phyloP scores from a whole-genome alignment of 2,113 vertebrate species.

The Seriola aureovittata region DNA sequence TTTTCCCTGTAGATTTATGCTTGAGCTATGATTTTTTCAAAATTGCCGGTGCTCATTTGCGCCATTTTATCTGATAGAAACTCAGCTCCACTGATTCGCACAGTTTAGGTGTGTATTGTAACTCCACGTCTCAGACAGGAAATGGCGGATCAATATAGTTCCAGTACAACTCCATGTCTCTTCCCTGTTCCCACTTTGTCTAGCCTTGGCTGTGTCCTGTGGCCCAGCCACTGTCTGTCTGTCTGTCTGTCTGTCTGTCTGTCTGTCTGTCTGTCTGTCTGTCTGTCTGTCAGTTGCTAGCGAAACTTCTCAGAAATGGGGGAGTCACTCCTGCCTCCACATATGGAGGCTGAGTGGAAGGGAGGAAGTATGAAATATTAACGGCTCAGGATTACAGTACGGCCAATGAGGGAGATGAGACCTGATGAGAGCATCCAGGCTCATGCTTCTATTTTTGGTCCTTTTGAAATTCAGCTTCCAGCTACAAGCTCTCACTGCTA shows the following conservation, averaged over 20 bases:
- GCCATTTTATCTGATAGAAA: not conserved
- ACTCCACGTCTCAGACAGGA: conserved; percentile 5
- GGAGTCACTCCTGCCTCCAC: conserved; percentile 54
- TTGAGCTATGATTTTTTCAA: not conserved
- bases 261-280: not conserved
- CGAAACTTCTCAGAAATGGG: conserved; percentile 59
- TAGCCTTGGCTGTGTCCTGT: not conserved
- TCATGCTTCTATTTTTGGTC: conserved; percentile 59
- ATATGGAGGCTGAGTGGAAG: conserved; percentile 33
- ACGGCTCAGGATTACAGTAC: conserved; percentile 61
- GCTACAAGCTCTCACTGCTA: conserved; percentile 15
- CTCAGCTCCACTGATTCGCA: not conserved
- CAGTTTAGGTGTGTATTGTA: not conserved
- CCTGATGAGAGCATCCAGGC: conserved; percentile 51
- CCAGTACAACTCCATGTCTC: not conserved
- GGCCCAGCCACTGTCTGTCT: not conserved
- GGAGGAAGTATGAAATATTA: conserved; percentile 78
- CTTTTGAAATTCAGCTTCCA: conserved; percentile 27
- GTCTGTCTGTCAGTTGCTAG: conserved; percentile 16
- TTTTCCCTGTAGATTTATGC: not conserved
- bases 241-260: not conserved
- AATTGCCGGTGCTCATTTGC: not conserved
- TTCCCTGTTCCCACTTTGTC: not conserved
- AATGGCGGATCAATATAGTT: conserved; percentile 18
- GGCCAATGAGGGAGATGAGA: conserved; percentile 61